These are phyloP conservation scores for Pseudolycoriella hygida DNA, from an alignment of 2,888 invertebrate genomes.

Conservation along the genomic window DNA sequence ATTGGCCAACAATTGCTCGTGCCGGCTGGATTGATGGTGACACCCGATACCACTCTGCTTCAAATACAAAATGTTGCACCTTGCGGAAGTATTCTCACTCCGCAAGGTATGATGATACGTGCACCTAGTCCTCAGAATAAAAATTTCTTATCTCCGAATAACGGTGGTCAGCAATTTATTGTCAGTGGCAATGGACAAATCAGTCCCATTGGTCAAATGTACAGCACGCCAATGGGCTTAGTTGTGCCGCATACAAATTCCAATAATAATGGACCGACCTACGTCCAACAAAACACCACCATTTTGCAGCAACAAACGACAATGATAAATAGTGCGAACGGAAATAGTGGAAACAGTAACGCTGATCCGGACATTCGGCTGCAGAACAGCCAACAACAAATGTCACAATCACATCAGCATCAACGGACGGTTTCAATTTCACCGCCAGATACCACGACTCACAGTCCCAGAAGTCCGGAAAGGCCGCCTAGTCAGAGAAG, in stretches of 20 bases:
- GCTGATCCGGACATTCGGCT: background rate
- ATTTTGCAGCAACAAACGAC: conserved; percentile 70
- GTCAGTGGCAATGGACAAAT: conserved; percentile 61
- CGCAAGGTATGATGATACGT: conserved; percentile 61
- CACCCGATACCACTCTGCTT: conserved; percentile 54
- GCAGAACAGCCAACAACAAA: conserved; percentile 61
- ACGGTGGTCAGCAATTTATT: conserved; percentile 48
- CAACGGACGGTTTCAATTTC: conserved; percentile 35
- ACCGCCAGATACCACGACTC: conserved; percentile 74
- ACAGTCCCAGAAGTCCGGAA: conserved; percentile 52
- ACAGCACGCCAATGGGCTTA: conserved; percentile 27
- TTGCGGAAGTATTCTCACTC: conserved; percentile 44
- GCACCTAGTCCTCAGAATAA: conserved; percentile 56
- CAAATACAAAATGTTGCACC: conserved; percentile 62
- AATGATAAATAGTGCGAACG: conserved; percentile 51
- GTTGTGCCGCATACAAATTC: conserved; percentile 22
- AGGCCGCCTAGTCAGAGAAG: conserved; percentile 27
- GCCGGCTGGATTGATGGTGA: conserved; percentile 73
- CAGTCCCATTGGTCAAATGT: conserved; percentile 44
- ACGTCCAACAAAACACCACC: conserved; percentile 70
- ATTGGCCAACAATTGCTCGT: conserved; percentile 71
- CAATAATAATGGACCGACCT: conserved; percentile 36
- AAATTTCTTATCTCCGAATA: conserved; percentile 55
- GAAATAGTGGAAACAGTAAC: conserved; percentile 17
- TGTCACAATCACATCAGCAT: conserved; percentile 28